These are phyloP conservation scores for Mactra quadrangularis DNA, from an alignment of 1,140 invertebrate species.

Conservation along the genomic window DNA sequence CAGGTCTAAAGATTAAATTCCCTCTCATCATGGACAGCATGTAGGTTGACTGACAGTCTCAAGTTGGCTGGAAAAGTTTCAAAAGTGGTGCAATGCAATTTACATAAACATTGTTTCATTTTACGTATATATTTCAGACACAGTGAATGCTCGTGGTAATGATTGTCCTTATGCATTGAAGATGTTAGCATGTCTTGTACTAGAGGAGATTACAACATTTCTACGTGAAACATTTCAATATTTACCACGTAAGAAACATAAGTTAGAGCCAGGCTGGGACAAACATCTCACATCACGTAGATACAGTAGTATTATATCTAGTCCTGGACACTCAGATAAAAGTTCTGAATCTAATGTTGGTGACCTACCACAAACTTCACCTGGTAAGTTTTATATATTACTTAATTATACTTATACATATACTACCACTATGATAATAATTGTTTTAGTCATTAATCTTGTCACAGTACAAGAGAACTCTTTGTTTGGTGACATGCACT, in stretches of 20 bases:
- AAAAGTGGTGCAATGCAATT: too few species aligned
- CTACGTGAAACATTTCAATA: conserved; percentile 96
- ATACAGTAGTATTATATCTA: conserved; percentile 83
- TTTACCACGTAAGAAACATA: conserved; percentile 81
- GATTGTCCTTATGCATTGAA: conserved; percentile 96
- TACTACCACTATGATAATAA: too few species aligned
- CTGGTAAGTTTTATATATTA: too few species aligned
- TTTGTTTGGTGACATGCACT: too few species aligned
- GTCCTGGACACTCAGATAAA: conserved; percentile 82
- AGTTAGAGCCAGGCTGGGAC: conserved; percentile 79
- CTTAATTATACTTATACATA: too few species aligned
- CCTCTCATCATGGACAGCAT: too few species aligned
- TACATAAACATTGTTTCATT: too few species aligned
- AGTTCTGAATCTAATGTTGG: conserved; percentile 81
- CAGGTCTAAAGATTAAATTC: too few species aligned
- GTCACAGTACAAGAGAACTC: too few species aligned
- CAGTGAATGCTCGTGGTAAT: conserved; percentile 92
- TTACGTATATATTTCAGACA: conserved; percentile 89
- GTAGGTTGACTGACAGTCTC: too few species aligned
- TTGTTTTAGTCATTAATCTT: too few species aligned
- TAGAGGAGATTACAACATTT: conserved; percentile 98
- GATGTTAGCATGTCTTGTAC: conserved; percentile 95
- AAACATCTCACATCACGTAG: conserved; percentile 81
- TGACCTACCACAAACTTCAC: conserved; percentile 75
- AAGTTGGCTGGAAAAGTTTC: too few species aligned